These are phyloP conservation scores for Nematostella vectensis DNA, from an alignment of 92 coral and sea anemone species.

Conservation along the genomic window DNA sequence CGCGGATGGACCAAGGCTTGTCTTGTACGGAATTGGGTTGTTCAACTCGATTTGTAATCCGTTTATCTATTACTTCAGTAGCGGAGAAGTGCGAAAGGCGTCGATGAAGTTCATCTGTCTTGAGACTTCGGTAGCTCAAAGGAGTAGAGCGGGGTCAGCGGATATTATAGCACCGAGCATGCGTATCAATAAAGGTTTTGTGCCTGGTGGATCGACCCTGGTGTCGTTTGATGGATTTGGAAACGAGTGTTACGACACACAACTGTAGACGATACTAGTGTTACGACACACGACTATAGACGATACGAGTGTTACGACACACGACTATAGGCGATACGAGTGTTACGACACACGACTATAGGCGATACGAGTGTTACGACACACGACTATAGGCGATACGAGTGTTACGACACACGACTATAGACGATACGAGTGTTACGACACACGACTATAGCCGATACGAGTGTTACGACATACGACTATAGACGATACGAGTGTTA, in stretches of 20 bases:
- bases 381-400: no score
- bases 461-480: no score
- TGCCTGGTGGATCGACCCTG: neutral
- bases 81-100: slow-evolving; percentile 55
- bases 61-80: slow-evolving; percentile 66
- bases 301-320: neutral
- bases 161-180: neutral
- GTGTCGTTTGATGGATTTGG: no score
- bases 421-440: no score
- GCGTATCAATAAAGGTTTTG: neutral
- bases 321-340: no score
- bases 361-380: no score
- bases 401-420: no score
- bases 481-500: no score
- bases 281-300: neutral
- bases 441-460: no score
- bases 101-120: slow-evolving; percentile 56
- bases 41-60: slow-evolving; percentile 79
- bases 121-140: slow-evolving; percentile 22
- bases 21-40: slow-evolving; percentile 52
- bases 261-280: neutral
- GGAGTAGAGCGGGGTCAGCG: neutral
- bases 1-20: slow-evolving; percentile 43
- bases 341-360: no score
- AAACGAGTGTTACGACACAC: slow-evolving; percentile 4